These are phyloP conservation scores for Drosophila parthenogenetica DNA, from an alignment of 2,888 invertebrate species.

Conservation along the genomic window DNA sequence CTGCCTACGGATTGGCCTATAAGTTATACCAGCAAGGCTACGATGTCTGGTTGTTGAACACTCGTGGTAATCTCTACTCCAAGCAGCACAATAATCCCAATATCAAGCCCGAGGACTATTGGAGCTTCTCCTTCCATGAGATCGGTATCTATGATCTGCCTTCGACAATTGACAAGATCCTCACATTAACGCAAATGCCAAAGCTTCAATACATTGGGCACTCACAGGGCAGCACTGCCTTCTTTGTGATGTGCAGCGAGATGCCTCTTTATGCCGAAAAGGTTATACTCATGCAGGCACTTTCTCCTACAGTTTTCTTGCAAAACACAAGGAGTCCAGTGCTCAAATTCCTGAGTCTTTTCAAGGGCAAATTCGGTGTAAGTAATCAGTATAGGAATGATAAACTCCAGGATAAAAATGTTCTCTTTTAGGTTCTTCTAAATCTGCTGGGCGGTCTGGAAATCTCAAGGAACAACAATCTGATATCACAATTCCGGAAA, in stretches of 20 bases:
- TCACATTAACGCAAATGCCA: neutral
- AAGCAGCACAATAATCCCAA: slow-evolving; percentile 5
- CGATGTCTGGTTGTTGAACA: slow-evolving; percentile 63
- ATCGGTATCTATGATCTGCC: slow-evolving; percentile 59
- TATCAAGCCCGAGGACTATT: slow-evolving; percentile 10
- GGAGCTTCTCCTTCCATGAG: slow-evolving; percentile 63
- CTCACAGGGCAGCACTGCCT: slow-evolving; percentile 58
- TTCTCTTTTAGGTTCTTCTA: slow-evolving; percentile 33
- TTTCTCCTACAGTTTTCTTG: slow-evolving; percentile 58
- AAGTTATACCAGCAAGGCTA: slow-evolving; percentile 44
- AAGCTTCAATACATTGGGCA: slow-evolving; percentile 60
- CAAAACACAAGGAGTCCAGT: slow-evolving; percentile 40
- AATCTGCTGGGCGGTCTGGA: slow-evolving; percentile 53
- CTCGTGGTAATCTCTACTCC: slow-evolving; percentile 61
- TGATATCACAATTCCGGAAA: slow-evolving; percentile 42
- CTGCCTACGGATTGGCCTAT: slow-evolving; percentile 49
- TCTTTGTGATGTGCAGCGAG: slow-evolving; percentile 61
- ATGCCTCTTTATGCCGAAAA: slow-evolving; percentile 31
- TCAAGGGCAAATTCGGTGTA: slow-evolving; percentile 39
- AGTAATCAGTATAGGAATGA: neutral
- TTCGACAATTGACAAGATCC: slow-evolving; percentile 38
- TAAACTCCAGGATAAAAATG: neutral
- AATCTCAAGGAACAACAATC: slow-evolving; percentile 28
- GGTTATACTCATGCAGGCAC: slow-evolving; percentile 54
- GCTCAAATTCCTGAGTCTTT: slow-evolving; percentile 37